Percentiles rank a stretch among this genome's conserved stretches.
Conservation (phyloP, 2,113 vertebrate species). For the Cinclus cinclus region DNA sequence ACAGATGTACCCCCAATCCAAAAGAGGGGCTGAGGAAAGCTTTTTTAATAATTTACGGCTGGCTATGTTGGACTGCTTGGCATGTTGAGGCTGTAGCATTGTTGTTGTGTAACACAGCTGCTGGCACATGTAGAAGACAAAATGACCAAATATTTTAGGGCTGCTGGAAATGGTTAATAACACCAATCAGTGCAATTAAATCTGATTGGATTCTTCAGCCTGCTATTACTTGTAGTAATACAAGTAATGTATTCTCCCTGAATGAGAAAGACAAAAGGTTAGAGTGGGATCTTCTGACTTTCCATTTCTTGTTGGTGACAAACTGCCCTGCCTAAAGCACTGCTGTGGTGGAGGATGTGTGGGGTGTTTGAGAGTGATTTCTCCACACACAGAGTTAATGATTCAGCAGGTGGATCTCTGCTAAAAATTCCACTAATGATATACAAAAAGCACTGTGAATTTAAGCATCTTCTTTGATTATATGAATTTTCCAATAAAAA, state of each 20-base stretch:
- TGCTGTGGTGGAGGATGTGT: not conserved
- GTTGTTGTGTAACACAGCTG: not conserved
- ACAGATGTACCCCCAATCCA: accelerated
- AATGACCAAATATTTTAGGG: not conserved
- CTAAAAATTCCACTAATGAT: not conserved
- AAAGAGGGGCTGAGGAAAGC: not conserved
- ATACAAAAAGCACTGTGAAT: not conserved
- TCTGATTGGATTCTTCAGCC: not conserved
- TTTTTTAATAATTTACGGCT: not conserved
- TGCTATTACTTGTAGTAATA: not conserved
- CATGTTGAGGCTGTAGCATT: not conserved
- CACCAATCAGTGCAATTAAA: not conserved
- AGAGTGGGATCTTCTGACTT: not conserved
- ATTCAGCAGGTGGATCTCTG: not conserved
- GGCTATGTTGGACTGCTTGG: not conserved
- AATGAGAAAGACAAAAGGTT: not conserved
- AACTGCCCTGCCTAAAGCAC: not conserved
- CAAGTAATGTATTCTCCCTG: too few species aligned
- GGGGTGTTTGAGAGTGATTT: not conserved
- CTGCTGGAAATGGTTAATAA: not conserved
- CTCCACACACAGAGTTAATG: not conserved
- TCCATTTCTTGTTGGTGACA: not conserved
- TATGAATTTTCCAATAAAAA: not conserved
- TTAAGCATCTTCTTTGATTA: constrained; percentile 1
- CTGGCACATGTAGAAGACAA: not conserved